phyloP scores from a whole-genome alignment of 2,113 vertebrate species.

The Zapornia atra region DNA sequence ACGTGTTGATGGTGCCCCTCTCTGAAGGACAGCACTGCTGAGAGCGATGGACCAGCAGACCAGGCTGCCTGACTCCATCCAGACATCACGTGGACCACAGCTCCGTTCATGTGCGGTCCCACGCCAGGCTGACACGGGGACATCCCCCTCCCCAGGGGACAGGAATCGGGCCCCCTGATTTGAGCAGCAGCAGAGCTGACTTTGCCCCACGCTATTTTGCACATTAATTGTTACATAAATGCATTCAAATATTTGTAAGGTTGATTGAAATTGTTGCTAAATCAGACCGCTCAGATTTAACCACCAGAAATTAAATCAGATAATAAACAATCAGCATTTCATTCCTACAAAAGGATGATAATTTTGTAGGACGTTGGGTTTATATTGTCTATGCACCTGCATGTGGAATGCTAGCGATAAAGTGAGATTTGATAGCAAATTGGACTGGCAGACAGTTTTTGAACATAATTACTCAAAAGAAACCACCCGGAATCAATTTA shows the following conservation, averaged over 20 bases:
- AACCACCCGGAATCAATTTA: constrained; percentile 74
- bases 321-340: constrained; percentile 64
- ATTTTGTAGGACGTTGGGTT: constrained; percentile 35
- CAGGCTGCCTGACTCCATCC: neutral
- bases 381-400: constrained; percentile 52
- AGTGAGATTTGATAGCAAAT: constrained; percentile 76
- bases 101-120: neutral
- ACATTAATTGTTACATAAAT: constrained; percentile 1
- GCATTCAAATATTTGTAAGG: constrained; percentile 48
- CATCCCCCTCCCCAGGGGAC: neutral
- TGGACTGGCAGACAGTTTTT: constrained; percentile 75
- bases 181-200: neutral
- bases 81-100: neutral
- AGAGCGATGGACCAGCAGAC: neutral
- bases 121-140: neutral
- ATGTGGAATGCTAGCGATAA: constrained; percentile 1
- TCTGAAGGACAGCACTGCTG: neutral
- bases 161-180: accelerated
- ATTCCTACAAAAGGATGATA: constrained; percentile 31
- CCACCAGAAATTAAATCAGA: constrained; percentile 64
- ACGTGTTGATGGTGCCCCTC: neutral
- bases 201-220: neutral
- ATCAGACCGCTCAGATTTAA: constrained; percentile 41
- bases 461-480: constrained; percentile 75
- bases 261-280: constrained; percentile 48